Evolutionary conservation across 2,113 vertebrate genomes (phyloP).

Genomic region (Microcebus ravelobensis): DNA sequence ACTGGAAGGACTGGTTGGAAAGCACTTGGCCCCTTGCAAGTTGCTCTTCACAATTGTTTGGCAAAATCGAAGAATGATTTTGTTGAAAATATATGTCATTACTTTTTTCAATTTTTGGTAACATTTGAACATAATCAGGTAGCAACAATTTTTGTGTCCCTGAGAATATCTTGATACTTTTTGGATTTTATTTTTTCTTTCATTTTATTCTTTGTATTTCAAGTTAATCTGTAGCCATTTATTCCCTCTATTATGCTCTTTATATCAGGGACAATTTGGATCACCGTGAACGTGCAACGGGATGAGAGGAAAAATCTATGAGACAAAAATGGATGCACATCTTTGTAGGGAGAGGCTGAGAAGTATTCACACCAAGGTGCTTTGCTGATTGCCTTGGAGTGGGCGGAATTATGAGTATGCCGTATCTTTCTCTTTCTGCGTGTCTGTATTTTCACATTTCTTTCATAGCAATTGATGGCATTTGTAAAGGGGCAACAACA

Average conservation of each 20-base stretch:
- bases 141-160: not conserved
- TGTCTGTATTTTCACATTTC: not conserved
- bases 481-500: slow-evolving; percentile 16
- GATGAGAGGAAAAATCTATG: not conserved
- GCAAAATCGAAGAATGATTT: not conserved
- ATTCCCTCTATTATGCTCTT: not conserved
- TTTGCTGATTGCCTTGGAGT: not conserved
- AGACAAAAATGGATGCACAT: not conserved
- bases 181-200: slow-evolving; percentile 32
- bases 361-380: not conserved
- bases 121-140: not conserved
- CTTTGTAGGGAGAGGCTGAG: not conserved
- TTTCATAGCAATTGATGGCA: not conserved
- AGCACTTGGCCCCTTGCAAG: not conserved
- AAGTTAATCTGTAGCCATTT: not conserved
- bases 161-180: not conserved
- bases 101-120: not conserved
- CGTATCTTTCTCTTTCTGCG: not conserved
- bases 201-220: not conserved
- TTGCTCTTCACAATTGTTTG: not conserved
- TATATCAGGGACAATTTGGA: not conserved
- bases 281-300: not conserved
- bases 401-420: not conserved
- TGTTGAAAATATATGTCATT: not conserved
- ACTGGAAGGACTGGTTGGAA: not conserved